phyloP scores from a whole-genome alignment of 1,140 invertebrate genomes.

The Arion vulgaris region DNA sequence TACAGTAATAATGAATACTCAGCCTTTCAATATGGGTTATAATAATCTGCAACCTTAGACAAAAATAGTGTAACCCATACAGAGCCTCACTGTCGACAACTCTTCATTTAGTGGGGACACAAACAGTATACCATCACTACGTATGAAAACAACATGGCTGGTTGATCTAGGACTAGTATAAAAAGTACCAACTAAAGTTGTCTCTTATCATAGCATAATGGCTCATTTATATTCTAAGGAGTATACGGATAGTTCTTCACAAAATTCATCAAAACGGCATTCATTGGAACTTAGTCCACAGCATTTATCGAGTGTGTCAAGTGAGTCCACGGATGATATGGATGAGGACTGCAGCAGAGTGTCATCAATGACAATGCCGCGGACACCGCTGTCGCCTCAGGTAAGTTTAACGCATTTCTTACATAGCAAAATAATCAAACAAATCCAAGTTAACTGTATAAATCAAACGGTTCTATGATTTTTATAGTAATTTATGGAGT shows the following conservation, averaged over 20 bases:
- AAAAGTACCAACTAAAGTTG: background rate
- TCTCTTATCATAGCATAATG: background rate
- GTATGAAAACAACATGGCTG: slow-evolving; percentile 10
- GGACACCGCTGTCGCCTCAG: slow-evolving; percentile 20
- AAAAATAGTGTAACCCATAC: background rate
- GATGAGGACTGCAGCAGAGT: slow-evolving; percentile 11
- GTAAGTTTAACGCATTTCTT: background rate
- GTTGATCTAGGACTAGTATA: background rate
- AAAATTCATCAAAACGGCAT: background rate
- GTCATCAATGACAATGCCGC: slow-evolving; percentile 9
- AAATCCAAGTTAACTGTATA: too few relatives aligned
- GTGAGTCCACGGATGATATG: background rate
- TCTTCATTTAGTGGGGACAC: background rate
- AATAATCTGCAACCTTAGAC: too few relatives aligned
- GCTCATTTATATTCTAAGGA: slow-evolving; percentile 3
- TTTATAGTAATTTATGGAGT: too few relatives aligned
- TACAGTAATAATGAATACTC: too few relatives aligned
- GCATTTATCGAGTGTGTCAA: background rate
- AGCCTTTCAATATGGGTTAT: too few relatives aligned
- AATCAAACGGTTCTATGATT: too few relatives aligned
- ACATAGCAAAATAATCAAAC: too few relatives aligned
- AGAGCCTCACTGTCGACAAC: background rate
- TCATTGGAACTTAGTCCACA: background rate
- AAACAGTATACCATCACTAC: background rate
- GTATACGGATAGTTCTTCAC: background rate